Evolutionary conservation across 2,888 invertebrate genomes (phyloP), one percentile per base, ranked within the genome.

Genomic region (Cistogaster globosa): DNA sequence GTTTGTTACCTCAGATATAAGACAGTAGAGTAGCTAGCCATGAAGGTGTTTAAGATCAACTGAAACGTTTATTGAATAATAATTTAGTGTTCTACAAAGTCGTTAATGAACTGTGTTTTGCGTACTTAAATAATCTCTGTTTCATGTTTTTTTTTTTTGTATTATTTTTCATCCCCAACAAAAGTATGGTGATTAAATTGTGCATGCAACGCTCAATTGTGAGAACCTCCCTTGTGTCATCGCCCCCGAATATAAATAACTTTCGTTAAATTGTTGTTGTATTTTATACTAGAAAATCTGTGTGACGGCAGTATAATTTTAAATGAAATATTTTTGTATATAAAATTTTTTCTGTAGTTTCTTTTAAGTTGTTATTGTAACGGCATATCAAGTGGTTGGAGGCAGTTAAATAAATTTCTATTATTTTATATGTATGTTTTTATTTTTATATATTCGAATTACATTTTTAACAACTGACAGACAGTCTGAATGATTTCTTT

Each of bases 181-280:
- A 48, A 71, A 79, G 6, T 48, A 16, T 48, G n/a, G 1, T 60
- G 74, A 81, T 81, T 74, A 74, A 81, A 74, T 74, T 74, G 74
- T 68, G 36, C 74, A 62, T 68, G 62, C 62, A 69, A 74, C 68
- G 20, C 36, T 71, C 38, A 72, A 57, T n/a, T 71, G 45, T 62
- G 60, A 75, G 48, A 81, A 74, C 62, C 53, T 80, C 74, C 80
- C 80, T 60, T 74, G 67, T 74, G 60, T 80, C 74, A 74, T 67
- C 67, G 74, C 67, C 67, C 67, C 72, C 22, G 45, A 45, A n/a
- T 38, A 8, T 45, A n/a, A 14, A 48, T 14, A 48, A 5, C 2
- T 14, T 12, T n/a, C 16, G n/a, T 42, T 12, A 1, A 45, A 7
- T 42, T 42, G 12, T 42, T 42, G 42, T 42, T 42, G 42, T 42